phyloP scores from a whole-genome alignment of 2,797 vertebrate species.

The Apodemus agrarius region DNA sequence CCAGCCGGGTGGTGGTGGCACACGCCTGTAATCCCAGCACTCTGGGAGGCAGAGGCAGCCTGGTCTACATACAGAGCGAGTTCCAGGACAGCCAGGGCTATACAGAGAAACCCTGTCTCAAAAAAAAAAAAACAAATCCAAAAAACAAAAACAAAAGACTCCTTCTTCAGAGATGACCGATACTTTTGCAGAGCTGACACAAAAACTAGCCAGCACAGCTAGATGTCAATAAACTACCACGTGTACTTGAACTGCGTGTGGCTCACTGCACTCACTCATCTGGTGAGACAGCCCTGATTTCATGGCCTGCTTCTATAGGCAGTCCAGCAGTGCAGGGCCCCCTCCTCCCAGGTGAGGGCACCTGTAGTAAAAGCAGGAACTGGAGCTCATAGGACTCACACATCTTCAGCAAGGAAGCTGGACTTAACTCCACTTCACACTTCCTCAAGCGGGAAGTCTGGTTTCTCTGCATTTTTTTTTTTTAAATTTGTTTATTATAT shows the following conservation, averaged over 20 bases:
- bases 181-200: neutral
- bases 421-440: neutral
- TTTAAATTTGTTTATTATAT: too few relatives aligned
- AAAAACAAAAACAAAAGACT: too few relatives aligned
- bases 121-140: too few relatives aligned
- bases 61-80: too few relatives aligned
- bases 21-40: too few relatives aligned
- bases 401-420: neutral
- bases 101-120: too few relatives aligned
- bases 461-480: neutral
- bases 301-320: neutral
- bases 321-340: too few relatives aligned
- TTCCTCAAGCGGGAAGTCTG: neutral
- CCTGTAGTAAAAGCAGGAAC: neutral
- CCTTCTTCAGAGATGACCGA: neutral
- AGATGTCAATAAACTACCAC: neutral
- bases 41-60: too few relatives aligned
- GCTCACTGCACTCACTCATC: neutral
- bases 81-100: too few relatives aligned
- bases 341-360: neutral
- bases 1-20: too few relatives aligned
- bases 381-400: neutral
- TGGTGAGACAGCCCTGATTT: neutral
- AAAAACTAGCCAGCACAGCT: neutral
- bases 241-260: neutral